Conservation (phyloP, 2,888 invertebrate species). For the Mimas tiliae region DNA sequence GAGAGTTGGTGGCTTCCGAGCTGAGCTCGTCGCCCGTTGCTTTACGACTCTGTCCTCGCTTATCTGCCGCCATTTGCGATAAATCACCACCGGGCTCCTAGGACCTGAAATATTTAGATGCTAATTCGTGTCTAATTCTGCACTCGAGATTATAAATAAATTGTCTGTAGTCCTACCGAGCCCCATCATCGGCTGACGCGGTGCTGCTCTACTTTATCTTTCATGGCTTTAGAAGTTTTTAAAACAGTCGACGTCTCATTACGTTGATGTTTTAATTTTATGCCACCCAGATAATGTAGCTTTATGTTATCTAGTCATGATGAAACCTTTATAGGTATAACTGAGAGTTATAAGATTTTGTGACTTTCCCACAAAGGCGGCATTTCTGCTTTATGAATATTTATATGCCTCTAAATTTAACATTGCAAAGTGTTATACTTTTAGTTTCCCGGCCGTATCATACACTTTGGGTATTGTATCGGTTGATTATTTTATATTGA, state of each 20-base stretch:
- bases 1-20: conserved; percentile 45
- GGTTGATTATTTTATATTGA: background rate
- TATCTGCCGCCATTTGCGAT: conserved; percentile 78
- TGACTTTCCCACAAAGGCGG: conserved; percentile 36
- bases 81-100: conserved; percentile 79
- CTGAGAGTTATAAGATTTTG: conserved; percentile 50
- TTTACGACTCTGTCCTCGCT: conserved; percentile 80
- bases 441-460: background rate
- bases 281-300: conserved; percentile 68
- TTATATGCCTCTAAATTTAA: conserved; percentile 8
- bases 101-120: conserved; percentile 85
- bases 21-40: conserved; percentile 56
- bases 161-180: conserved; percentile 67
- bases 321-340: conserved; percentile 54
- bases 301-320: conserved; percentile 61
- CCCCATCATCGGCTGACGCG: conserved; percentile 67
- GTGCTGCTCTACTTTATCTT: conserved; percentile 73
- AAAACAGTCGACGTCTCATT: conserved; percentile 60
- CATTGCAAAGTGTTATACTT: background rate
- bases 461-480: background rate
- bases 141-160: conserved; percentile 83
- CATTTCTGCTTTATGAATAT: conserved; percentile 5
- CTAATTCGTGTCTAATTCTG: conserved; percentile 82
- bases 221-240: conserved; percentile 76
- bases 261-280: conserved; percentile 74